phyloP scores from a whole-genome alignment of 1,140 invertebrate species.

The Drosophila arizonae region DNA sequence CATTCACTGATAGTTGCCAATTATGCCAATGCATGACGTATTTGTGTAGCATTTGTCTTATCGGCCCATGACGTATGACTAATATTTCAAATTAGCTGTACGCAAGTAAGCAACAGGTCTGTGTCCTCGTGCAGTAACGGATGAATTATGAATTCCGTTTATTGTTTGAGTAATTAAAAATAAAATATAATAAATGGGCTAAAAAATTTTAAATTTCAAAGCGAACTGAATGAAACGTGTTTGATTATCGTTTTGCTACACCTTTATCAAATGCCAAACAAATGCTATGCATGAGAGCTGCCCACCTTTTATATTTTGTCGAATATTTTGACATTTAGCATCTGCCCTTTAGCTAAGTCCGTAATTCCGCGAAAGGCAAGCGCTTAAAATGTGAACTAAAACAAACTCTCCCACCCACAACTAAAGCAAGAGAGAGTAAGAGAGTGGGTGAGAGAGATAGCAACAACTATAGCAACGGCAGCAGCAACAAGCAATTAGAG shows the following conservation, averaged over 20 bases:
- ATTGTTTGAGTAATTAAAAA: no score
- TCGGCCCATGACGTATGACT: conserved; percentile 50
- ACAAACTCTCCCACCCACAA: conserved; percentile 55
- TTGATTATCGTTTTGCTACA: not conserved
- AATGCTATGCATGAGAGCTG: conserved; percentile 1
- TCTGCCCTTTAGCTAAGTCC: conserved; percentile 16
- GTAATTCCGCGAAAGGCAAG: conserved; percentile 49
- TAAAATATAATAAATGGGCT: no score
- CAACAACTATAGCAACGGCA: conserved; percentile 35
- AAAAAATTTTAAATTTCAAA: no score
- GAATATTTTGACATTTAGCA: conserved; percentile 17
- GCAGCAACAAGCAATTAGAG: conserved; percentile 59
- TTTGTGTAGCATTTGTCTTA: not conserved
- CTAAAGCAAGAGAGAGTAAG: conserved; percentile 4
- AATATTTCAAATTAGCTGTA: conserved; percentile 54
- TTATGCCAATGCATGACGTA: conserved; percentile 42
- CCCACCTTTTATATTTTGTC: conserved; percentile 1
- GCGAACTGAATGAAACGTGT: no score
- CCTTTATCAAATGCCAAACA: not conserved
- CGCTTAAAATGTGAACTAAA: conserved; percentile 46
- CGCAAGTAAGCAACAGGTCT: conserved; percentile 15
- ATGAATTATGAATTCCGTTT: no score
- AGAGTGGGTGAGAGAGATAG: not conserved
- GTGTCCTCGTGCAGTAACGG: not conserved
- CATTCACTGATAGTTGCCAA: conserved; percentile 29